These are phyloP conservation scores for Oscheius sp. DNA, from an alignment of 1,140 invertebrate species.

Conservation along the genomic window DNA sequence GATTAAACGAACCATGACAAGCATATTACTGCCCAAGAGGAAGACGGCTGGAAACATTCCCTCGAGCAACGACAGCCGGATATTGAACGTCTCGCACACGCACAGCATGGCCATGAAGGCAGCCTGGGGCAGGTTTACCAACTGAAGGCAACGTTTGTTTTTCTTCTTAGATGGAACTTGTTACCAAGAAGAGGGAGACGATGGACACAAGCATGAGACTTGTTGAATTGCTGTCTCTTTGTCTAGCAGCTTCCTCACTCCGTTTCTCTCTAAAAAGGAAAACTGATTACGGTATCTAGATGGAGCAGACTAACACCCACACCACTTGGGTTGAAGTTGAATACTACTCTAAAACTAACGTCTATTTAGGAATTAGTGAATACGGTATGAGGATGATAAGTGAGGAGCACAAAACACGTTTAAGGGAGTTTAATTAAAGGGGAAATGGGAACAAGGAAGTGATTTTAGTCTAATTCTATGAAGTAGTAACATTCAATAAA, in stretches of 20 bases:
- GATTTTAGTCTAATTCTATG: no score
- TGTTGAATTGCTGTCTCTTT: constrained; percentile 75
- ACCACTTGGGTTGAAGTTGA: no score
- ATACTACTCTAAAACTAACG: no score
- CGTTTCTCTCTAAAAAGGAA: constrained; percentile 66
- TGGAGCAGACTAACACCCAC: no score
- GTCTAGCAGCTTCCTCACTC: constrained; percentile 78
- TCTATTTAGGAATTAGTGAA: no score
- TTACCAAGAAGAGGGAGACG: constrained; percentile 77
- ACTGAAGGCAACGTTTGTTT: constrained; percentile 32
- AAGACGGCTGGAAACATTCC: constrained; percentile 78
- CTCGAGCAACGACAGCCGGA: constrained; percentile 67
- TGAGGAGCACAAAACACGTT: no score
- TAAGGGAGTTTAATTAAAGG: no score
- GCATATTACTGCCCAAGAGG: constrained; percentile 84
- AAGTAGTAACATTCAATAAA: no score
- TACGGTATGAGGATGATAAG: not conserved
- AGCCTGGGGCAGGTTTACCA: constrained; percentile 85
- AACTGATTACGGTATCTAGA: no score
- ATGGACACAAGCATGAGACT: constrained; percentile 92
- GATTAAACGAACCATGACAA: constrained; percentile 71
- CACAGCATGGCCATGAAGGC: constrained; percentile 82
- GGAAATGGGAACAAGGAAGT: no score
- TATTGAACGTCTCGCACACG: constrained; percentile 64
- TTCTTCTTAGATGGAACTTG: not conserved